Conservation (phyloP, 2,797 vertebrate genomes). For the Gallinago stenura region DNA sequence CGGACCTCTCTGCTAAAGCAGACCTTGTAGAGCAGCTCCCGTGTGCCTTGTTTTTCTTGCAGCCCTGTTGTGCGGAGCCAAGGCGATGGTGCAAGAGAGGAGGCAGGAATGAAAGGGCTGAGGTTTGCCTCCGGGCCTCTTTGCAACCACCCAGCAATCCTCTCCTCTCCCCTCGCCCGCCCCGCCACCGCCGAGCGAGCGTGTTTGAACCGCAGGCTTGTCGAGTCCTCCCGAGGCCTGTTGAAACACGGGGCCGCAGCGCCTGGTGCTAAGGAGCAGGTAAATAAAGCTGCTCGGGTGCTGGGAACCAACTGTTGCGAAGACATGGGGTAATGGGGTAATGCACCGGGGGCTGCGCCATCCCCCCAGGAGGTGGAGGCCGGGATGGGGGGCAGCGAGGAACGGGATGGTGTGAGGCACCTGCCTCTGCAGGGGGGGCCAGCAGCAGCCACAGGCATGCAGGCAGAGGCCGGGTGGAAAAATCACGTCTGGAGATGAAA, state of each 20-base stretch:
- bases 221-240: constrained; percentile 42
- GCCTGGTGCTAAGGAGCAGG: not conserved
- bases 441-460: not conserved
- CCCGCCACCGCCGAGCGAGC: not conserved
- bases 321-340: not conserved
- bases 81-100: constrained; percentile 64
- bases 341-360: not conserved
- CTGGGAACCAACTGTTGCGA: not conserved
- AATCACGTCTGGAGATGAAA: not conserved
- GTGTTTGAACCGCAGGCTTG: constrained; percentile 43
- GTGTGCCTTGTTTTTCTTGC: constrained; percentile 46
- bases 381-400: not conserved
- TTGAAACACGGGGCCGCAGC: constrained; percentile 29
- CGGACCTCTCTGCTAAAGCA: not conserved
- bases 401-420: not conserved
- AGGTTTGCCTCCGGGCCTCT: constrained; percentile 56
- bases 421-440: not conserved
- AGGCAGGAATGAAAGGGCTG: constrained; percentile 65
- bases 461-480: not conserved
- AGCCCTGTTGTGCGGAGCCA: not conserved
- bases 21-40: not conserved
- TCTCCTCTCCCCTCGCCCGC: not conserved
- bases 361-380: not conserved
- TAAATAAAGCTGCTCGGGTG: not conserved
- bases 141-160: constrained; percentile 57